Conservation (phyloP, 1,140 invertebrate genomes). For the Eupristina koningsbergeri region DNA sequence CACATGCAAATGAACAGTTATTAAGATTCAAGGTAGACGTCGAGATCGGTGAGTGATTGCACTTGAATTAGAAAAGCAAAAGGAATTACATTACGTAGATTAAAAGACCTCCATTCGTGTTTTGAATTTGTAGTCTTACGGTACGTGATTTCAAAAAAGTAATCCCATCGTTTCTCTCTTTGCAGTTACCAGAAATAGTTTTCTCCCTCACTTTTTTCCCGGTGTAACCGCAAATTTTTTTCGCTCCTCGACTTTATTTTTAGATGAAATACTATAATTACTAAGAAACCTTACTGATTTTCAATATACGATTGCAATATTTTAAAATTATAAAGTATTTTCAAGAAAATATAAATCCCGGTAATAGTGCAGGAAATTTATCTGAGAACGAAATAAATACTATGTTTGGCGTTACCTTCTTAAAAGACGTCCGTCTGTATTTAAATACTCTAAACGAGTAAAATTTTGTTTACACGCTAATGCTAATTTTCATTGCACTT, state of each 20-base stretch:
- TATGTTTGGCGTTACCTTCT: neutral
- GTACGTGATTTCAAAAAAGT: slow-evolving; percentile 30
- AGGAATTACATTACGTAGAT: slow-evolving; percentile 4
- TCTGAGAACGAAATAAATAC: neutral
- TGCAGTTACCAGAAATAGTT: slow-evolving; percentile 25
- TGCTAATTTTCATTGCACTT: neutral
- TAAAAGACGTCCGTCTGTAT: neutral
- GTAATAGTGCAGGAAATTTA: neutral
- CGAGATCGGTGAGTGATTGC: slow-evolving; percentile 4
- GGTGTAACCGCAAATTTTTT: neutral
- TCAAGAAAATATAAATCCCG: neutral
- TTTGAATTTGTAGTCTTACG: slow-evolving; percentile 6
- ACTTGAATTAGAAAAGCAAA: slow-evolving; percentile 30
- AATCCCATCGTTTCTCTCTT: slow-evolving; percentile 24
- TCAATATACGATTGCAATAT: neutral
- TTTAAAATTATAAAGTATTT: neutral
- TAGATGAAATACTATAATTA: neutral
- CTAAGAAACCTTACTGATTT: neutral
- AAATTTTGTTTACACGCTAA: neutral
- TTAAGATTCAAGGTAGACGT: neutral
- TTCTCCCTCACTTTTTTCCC: slow-evolving; percentile 4
- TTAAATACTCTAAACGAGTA: neutral
- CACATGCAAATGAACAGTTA: slow-evolving; percentile 12
- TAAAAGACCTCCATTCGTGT: slow-evolving; percentile 12
- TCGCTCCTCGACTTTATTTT: neutral